Conservation (phyloP, 2,113 vertebrate genomes). For the Pterocles burchelli region DNA sequence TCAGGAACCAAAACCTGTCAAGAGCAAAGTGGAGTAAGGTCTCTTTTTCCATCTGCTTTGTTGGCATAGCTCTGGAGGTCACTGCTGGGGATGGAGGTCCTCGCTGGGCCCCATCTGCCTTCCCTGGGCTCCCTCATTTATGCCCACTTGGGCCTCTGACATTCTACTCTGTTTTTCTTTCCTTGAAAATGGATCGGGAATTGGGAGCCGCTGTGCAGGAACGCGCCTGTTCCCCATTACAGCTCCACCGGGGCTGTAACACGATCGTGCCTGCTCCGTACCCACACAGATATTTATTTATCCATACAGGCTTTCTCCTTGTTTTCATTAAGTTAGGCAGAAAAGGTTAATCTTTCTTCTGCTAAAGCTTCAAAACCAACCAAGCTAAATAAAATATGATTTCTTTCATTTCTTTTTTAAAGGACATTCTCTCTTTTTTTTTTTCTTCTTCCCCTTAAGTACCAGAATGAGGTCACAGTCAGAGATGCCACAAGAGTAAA, state of each 20-base stretch:
- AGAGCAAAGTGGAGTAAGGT: not conserved
- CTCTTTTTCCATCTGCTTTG: constrained; percentile 20
- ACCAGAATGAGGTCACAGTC: constrained; percentile 77
- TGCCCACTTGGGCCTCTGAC: constrained; percentile 66
- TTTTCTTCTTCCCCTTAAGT: not conserved
- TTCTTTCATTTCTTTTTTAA: constrained; percentile 67
- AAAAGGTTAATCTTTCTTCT: constrained; percentile 69
- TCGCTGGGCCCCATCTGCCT: constrained; percentile 35
- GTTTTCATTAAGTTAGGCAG: constrained; percentile 72
- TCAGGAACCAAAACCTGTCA: constrained; percentile 34
- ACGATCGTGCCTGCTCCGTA: constrained; percentile 72
- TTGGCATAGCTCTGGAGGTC: constrained; percentile 46
- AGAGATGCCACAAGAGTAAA: constrained; percentile 75
- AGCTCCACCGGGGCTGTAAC: constrained; percentile 80
- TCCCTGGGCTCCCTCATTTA: not conserved
- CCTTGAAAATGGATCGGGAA: constrained; percentile 79
- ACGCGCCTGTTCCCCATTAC: constrained; percentile 81
- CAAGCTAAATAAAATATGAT: constrained; percentile 64
- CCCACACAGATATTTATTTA: constrained; percentile 75
- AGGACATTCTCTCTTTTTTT: constrained; percentile 32
- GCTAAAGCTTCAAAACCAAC: constrained; percentile 69
- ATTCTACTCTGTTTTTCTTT: constrained; percentile 79
- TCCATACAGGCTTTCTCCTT: constrained; percentile 68
- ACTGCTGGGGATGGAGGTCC: not conserved
- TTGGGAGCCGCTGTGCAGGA: constrained; percentile 71